Conservation (phyloP, 2,113 vertebrate species). For the Ameiurus melas region DNA sequence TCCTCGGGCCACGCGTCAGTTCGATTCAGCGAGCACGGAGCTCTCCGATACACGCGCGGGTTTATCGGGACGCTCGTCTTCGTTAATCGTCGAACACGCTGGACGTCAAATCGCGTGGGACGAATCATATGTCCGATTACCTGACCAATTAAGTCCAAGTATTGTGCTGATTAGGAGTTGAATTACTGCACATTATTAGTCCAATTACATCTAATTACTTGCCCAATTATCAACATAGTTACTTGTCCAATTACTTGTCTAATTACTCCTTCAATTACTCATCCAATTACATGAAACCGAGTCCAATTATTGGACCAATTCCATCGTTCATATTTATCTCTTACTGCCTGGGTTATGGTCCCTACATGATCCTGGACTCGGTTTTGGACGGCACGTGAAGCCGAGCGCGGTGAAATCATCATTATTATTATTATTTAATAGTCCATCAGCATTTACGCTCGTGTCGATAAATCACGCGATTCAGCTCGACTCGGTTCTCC, state of each 20-base stretch:
- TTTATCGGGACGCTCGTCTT: background rate
- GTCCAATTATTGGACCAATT: background rate
- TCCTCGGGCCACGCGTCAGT: background rate
- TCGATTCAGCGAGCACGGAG: background rate
- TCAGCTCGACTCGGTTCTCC: background rate
- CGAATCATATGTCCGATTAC: background rate
- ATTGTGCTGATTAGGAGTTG: background rate
- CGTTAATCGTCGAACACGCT: no score
- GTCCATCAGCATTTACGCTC: conserved; percentile 13
- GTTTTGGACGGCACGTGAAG: background rate
- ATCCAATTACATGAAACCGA: background rate
- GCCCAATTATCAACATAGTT: background rate
- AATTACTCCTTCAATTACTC: background rate
- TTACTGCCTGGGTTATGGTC: background rate
- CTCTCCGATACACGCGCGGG: background rate
- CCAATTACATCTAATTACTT: background rate
- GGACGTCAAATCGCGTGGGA: background rate
- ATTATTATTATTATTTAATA: conserved; percentile 24
- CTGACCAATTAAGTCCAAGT: background rate
- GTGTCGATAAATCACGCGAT: background rate
- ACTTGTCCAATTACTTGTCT: background rate
- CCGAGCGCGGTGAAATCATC: background rate
- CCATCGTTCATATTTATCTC: background rate
- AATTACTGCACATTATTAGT: background rate
- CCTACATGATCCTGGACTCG: background rate